Evolutionary conservation across 2,113 vertebrate genomes (phyloP), one percentile per base, ranked within the genome.

Genomic region (Halichoeres trimaculatus): DNA sequence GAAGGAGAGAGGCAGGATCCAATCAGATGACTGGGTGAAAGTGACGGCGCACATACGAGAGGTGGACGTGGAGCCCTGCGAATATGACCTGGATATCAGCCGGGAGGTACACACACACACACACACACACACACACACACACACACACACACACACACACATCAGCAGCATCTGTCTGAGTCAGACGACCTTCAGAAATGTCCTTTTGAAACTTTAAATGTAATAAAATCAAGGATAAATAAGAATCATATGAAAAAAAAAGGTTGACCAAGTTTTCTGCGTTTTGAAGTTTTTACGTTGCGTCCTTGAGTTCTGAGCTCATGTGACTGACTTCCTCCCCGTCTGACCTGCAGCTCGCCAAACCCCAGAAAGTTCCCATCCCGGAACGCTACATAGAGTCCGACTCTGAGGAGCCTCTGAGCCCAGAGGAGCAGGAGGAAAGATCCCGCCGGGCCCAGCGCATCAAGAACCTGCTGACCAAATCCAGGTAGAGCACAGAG

Each of bases 1-100:
- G 43, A 86, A 13, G 30, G 90, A 92, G 56, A 65, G 78, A 12
- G 38, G 40, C 13, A 55, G 61, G 62, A 54, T 53, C 22, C 73
- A 30, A 12, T 88, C 89, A 8, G 92, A 95, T 0, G 94, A 93
- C 74, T 96, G 96, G 95, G 60, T 96, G 57, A 95, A 83, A 36
- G 89, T 87, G 10, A 92, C 93, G 24, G 80, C 86, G 13, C 78
- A 82, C 14, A 70, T 96, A 51, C 93, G 83, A 55, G 95, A 96
- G 76, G 73, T 86, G 74, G 96, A 98, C 45, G 73, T 96, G 90
- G 97, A 98, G 45, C 95, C 95, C 7, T 87, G 96, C 9, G 95
- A 98, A 85, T 98, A 96, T 72, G 93, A 96, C 77, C 87, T 98
- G 90, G 95, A 99, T 70, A 95, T 99, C 93, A 95, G 91, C 93